Conservation (phyloP, 2,113 vertebrate genomes). For the Prinia subflava region DNA sequence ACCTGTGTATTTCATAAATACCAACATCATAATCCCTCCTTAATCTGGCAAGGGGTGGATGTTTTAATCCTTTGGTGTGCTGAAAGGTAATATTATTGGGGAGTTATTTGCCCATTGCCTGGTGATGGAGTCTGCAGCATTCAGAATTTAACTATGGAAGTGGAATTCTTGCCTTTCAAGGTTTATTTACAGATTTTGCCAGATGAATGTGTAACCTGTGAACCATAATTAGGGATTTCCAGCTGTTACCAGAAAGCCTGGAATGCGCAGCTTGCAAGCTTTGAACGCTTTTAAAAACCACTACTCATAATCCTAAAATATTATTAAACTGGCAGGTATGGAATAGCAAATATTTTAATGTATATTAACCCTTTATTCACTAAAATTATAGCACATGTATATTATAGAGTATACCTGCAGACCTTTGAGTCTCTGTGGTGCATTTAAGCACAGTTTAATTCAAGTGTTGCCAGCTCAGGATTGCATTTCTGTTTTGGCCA, state of each 20-base stretch:
- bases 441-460: background rate
- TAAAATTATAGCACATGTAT: background rate
- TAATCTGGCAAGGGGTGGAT: slow-evolving; percentile 12
- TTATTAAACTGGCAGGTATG: slow-evolving; percentile 48
- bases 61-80: background rate
- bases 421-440: background rate
- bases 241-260: slow-evolving; percentile 70
- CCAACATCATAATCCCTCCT: background rate
- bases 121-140: slow-evolving; percentile 9
- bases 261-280: slow-evolving; percentile 58
- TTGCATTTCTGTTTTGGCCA: background rate
- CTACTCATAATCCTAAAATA: slow-evolving; percentile 64
- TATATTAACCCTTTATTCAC: background rate
- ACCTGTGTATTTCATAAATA: slow-evolving; percentile 41
- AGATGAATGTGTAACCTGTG: slow-evolving; percentile 66
- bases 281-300: slow-evolving; percentile 49
- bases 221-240: slow-evolving; percentile 75
- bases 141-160: slow-evolving; percentile 55
- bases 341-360: background rate
- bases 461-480: background rate
- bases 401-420: background rate
- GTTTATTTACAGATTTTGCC: slow-evolving; percentile 73
- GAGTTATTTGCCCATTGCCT: background rate
- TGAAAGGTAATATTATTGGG: slow-evolving; percentile 30
- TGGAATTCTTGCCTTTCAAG: slow-evolving; percentile 66